Evolutionary conservation across 2,797 vertebrate species (phyloP), one percentile per base, ranked within the genome.

Genomic region (Tinamus major): DNA sequence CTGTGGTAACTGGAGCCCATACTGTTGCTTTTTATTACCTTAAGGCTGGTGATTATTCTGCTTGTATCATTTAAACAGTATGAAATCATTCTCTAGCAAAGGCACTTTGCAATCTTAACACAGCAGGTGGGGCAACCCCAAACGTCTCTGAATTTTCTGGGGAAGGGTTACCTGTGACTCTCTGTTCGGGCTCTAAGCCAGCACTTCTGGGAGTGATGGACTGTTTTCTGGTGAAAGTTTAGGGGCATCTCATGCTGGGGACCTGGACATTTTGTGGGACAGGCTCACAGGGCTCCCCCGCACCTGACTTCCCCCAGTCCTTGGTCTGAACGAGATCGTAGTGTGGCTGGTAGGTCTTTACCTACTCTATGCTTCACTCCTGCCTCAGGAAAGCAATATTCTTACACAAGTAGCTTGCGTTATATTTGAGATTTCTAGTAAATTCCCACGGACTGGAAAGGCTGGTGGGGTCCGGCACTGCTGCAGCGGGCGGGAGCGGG

Each of bases 361-460:
- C 21, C 79, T 8, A 35, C 67, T 64, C 29, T 63, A 15, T 84
- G 62, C 31, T 17, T 53, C 12, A 21, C 10, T 79, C 26, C 23
- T 56, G 4, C 29, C 41, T 55, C 35, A 70, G 61, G n/a, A 53
- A 39, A 75, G 29, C 17, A 13, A 8, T 56, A 5, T 9, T 55
- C 8, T 4, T 49, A 49, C 19, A 18, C 49, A 64, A 53, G 26
- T 53, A 91, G 64, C 23, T 56, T 77, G 21, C 46, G 10, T 18
- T 81, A 7, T 2, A 18, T 41, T 39, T 56, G 58, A 77, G 39
- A 76, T 79, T 16, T 77, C 13, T 20, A 68, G 6, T 8, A 51
- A 6, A 0, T 51, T 79, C 27, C 4, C 69, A 0, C 10, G n/a
- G 1, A 6, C 18, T 5, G 44, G 35, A 13, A 19, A 19, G 35